Evolutionary conservation across 2,113 vertebrate genomes (phyloP), one percentile per base, ranked within the genome.

Genomic region (Seriola dumerili): DNA sequence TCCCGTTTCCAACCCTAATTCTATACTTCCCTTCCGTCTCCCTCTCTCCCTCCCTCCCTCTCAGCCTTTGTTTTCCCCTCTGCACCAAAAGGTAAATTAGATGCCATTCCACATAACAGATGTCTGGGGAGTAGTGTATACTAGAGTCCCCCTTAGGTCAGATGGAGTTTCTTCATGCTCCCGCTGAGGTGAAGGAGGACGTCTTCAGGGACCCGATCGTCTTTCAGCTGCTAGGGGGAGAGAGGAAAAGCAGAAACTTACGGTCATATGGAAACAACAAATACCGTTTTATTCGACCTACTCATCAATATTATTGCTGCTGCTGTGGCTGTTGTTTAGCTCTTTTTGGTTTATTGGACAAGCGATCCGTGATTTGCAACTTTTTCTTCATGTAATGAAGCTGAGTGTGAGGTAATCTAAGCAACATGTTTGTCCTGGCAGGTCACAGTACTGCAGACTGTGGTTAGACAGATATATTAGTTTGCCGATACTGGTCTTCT

Each of bases 91-190:
- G 88, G 83, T 87, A 91, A 90, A 93, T 90, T 85, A 93, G 87
- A 89, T 71, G 87, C 72, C 70, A 42, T 64, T 91, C 83, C 80
- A 83, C 86, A 58, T 67, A 94, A 78, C 93, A 95, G 93, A 92
- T 94, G 94, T 92, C 89, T 81, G 65, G 88, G 88, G 81, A 92
- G 78, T 89, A 78, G 61, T 62, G 52, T 38, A 6, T 32, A 40
- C 70, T 19, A 13, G 48, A 61, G 69, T 80, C 84, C 65, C 48
- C 63, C 75, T 78, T 32, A 70, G 80, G 85, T 88, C 87, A 87
- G 85, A 88, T 87, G 82, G 76, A 69, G 85, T 90, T 89, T 89
- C 87, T 44, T 80, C 86, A 81, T 38, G 3, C 64, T 76, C 59
- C 55, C 61, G 8, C 55, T 23, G 69, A 73, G 72, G 70, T 75